Conservation (phyloP, 2,888 invertebrate genomes). For the Cosmorhoe ocellata region DNA sequence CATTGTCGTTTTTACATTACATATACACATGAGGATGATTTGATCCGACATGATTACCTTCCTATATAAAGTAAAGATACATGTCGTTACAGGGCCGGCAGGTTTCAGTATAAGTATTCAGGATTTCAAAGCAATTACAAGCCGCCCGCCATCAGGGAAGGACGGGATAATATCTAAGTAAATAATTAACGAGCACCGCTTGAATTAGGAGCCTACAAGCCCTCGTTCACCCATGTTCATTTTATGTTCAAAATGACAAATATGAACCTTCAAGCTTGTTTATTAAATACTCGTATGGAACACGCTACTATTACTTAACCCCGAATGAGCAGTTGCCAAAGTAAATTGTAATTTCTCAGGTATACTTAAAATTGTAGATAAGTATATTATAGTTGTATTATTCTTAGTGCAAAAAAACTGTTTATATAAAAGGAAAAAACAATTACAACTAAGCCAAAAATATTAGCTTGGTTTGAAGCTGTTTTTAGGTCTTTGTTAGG, state of each 20-base stretch:
- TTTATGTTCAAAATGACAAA: slow-evolving; percentile 61
- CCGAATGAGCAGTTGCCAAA: no score
- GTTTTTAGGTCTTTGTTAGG: no score
- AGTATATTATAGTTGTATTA: no score
- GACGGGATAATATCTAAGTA: slow-evolving; percentile 57
- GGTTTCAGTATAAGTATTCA: slow-evolving; percentile 36
- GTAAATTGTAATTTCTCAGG: no score
- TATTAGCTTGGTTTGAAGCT: no score
- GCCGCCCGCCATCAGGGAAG: slow-evolving; percentile 46
- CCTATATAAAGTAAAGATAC: slow-evolving; percentile 23
- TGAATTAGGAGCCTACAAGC: slow-evolving; percentile 53
- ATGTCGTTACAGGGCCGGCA: slow-evolving; percentile 24
- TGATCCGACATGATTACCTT: slow-evolving; percentile 17
- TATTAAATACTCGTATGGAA: slow-evolving; percentile 35
- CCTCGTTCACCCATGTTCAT: slow-evolving; percentile 48
- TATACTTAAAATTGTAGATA: no score
- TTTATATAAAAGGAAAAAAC: no score
- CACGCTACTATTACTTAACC: no score
- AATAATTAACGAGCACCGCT: slow-evolving; percentile 65
- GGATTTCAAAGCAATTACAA: slow-evolving; percentile 61
- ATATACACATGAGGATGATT: slow-evolving; percentile 12
- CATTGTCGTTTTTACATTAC: neutral
- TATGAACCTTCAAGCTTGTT: slow-evolving; percentile 48
- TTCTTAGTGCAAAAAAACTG: no score
- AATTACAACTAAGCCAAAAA: no score